Conservation (phyloP, 2,113 vertebrate species). For the Chamaetylas fuelleborni region DNA sequence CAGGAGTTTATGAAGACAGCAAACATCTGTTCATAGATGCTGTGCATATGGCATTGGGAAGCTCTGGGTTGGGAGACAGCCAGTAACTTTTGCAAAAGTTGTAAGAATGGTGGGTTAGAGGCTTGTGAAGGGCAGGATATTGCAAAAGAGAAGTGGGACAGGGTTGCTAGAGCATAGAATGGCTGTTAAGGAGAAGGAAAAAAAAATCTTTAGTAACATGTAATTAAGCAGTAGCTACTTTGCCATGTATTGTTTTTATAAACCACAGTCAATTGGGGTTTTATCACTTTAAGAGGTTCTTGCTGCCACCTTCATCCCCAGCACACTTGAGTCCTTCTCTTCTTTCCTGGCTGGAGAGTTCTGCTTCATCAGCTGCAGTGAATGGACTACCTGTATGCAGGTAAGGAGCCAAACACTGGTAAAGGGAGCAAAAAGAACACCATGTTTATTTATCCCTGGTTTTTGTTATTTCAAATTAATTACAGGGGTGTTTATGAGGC, state of each 20-base stretch:
- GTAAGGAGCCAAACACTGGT: neutral
- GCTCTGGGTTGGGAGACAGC: neutral
- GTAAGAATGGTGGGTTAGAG: neutral
- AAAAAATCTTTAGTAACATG: neutral
- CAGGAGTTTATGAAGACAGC: neutral
- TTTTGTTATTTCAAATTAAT: conserved; percentile 57
- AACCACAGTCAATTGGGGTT: neutral
- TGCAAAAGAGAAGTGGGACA: neutral
- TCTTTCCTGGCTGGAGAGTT: neutral
- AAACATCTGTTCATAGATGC: neutral
- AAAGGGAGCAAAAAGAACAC: neutral
- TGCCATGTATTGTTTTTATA: neutral
- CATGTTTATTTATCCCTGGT: neutral
- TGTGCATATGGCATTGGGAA: neutral
- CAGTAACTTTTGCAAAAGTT: neutral
- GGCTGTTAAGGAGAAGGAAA: neutral
- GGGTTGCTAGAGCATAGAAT: neutral
- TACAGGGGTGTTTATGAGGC: conserved; percentile 9
- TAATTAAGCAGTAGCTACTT: neutral
- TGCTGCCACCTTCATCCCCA: neutral
- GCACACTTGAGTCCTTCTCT: neutral
- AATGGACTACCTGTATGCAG: neutral
- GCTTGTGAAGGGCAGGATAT: neutral
- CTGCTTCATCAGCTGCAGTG: neutral
- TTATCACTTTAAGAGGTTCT: neutral